These are phyloP conservation scores for Plecotus auritus DNA, from an alignment of 2,113 vertebrate genomes.

Conservation along the genomic window DNA sequence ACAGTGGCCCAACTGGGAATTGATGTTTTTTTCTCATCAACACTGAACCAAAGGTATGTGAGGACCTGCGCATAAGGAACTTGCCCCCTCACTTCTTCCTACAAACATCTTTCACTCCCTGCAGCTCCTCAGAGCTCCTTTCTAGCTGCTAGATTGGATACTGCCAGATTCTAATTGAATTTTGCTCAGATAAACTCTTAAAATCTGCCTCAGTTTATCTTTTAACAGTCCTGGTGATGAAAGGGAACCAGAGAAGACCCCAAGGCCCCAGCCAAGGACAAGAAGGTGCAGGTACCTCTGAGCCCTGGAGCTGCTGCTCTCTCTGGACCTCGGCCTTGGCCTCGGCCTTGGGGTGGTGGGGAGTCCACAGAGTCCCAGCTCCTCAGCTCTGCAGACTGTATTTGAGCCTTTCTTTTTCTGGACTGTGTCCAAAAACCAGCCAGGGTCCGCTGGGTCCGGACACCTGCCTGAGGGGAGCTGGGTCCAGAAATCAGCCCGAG, in stretches of 20 bases:
- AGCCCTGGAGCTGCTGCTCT: accelerated
- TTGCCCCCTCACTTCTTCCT: not conserved
- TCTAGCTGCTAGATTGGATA: not conserved
- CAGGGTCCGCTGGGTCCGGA: too few species aligned
- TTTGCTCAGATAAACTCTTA: not conserved
- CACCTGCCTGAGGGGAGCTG: not conserved
- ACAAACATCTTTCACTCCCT: not conserved
- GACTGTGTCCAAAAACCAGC: not conserved
- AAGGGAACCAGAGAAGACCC: not conserved
- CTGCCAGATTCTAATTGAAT: not conserved
- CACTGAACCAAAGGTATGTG: not conserved
- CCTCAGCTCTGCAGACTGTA: not conserved
- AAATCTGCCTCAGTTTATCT: not conserved
- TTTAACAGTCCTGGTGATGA: not conserved
- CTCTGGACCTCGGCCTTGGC: too few species aligned
- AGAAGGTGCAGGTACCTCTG: accelerated
- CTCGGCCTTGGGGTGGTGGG: not conserved
- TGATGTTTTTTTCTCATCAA: too few species aligned
- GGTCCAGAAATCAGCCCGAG: not conserved
- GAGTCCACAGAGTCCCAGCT: accelerated
- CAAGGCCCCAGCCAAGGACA: accelerated
- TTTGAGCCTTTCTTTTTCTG: not conserved
- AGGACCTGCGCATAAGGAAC: not conserved
- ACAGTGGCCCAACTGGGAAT: not conserved
- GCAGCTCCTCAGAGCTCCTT: not conserved